phyloP scores from a whole-genome alignment of 2,113 vertebrate genomes.

The Prunella fulvescens region DNA sequence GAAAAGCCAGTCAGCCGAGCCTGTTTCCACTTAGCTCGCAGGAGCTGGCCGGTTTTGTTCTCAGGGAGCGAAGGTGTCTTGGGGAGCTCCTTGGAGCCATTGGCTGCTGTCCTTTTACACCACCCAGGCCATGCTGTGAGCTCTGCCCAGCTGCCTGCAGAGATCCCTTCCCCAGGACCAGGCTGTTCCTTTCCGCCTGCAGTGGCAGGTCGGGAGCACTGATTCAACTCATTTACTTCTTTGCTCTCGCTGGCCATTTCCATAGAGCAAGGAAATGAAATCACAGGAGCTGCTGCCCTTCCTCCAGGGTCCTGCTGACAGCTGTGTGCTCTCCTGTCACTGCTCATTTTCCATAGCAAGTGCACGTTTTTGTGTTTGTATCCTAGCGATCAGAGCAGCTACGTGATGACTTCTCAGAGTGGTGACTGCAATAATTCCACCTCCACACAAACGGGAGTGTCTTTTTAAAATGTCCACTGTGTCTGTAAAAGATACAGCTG shows the following conservation, averaged over 20 bases:
- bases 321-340: background rate
- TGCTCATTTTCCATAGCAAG: background rate
- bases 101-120: background rate
- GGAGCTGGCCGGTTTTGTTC: background rate
- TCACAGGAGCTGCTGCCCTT: background rate
- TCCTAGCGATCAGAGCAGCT: background rate
- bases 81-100: background rate
- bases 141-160: constrained; percentile 26
- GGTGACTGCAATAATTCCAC: background rate
- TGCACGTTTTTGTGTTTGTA: background rate
- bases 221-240: constrained; percentile 14
- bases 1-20: constrained; percentile 8
- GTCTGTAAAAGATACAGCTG: background rate
- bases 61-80: background rate
- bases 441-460: background rate
- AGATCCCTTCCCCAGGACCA: background rate
- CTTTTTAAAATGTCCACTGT: background rate
- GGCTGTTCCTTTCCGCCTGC: background rate
- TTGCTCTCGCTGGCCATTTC: background rate
- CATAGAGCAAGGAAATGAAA: background rate
- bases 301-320: background rate
- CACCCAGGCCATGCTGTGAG: constrained; percentile 13
- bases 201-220: background rate
- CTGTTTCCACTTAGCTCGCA: constrained; percentile 28
- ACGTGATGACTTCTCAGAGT: background rate